Conservation (phyloP, 2,797 vertebrate species). For the Danio albolineatus region DNA sequence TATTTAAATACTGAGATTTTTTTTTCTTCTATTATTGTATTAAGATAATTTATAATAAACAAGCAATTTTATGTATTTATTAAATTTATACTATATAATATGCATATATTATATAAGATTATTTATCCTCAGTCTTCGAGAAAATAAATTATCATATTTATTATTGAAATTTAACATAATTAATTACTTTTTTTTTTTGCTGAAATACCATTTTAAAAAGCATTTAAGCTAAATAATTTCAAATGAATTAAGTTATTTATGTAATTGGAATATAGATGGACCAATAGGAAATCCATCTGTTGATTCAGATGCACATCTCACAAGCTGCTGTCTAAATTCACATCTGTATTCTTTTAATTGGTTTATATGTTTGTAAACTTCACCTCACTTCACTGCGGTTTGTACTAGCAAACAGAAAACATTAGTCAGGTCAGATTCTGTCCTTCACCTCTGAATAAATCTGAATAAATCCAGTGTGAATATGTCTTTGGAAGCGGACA, state of each 20-base stretch:
- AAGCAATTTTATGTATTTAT: too few species aligned
- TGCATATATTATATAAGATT: too few species aligned
- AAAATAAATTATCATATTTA: too few species aligned
- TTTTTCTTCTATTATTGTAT: too few species aligned
- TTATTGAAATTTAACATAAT: too few species aligned
- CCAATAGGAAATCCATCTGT: neutral
- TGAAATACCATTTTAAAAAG: too few species aligned
- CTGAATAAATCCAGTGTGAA: slow-evolving; percentile 5
- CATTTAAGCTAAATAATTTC: too few species aligned
- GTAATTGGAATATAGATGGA: neutral
- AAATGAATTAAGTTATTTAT: neutral
- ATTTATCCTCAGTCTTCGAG: too few species aligned
- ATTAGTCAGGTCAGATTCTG: neutral
- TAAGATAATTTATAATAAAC: too few species aligned
- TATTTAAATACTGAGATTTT: too few species aligned
- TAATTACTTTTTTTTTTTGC: too few species aligned
- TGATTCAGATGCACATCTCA: neutral
- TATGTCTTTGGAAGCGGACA: neutral
- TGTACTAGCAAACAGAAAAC: neutral
- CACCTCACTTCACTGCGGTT: neutral
- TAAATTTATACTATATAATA: too few species aligned
- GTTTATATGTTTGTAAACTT: neutral
- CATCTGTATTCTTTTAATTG: neutral
- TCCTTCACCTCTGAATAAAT: neutral
- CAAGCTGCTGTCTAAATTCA: neutral